These are phyloP conservation scores for Mesocricetus auratus DNA, from an alignment of 2,113 vertebrate species.

Conservation along the genomic window DNA sequence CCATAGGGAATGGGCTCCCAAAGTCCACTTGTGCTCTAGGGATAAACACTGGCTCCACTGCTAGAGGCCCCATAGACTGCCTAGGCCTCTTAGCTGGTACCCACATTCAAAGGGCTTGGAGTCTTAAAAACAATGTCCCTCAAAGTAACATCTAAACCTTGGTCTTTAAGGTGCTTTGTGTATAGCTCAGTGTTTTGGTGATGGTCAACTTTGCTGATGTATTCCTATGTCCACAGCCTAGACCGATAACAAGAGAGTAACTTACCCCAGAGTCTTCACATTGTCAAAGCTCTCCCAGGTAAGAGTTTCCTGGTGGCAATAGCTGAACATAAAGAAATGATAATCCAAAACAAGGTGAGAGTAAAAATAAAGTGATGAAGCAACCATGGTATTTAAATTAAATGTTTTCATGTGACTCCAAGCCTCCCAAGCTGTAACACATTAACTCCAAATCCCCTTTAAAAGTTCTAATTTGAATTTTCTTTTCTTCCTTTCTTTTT, in stretches of 20 bases:
- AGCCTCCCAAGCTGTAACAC: neutral
- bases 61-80: too few relatives aligned
- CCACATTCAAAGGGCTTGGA: neutral
- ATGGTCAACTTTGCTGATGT: neutral
- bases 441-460: neutral
- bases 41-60: too few relatives aligned
- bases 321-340: neutral
- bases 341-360: neutral
- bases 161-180: neutral
- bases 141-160: neutral
- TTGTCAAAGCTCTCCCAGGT: neutral
- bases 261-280: neutral
- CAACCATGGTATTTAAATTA: neutral
- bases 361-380: neutral
- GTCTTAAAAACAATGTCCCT: neutral
- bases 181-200: neutral
- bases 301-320: neutral
- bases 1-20: too few relatives aligned
- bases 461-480: neutral
- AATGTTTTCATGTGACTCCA: neutral
- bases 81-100: too few relatives aligned
- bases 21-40: too few relatives aligned
- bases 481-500: too few relatives aligned
- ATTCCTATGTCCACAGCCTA: neutral
- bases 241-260: neutral